Percentiles rank a stretch among this genome's conserved stretches.
Conservation (phyloP, 2,888 invertebrate genomes). For the Scelioninae gen. 2 region DNA sequence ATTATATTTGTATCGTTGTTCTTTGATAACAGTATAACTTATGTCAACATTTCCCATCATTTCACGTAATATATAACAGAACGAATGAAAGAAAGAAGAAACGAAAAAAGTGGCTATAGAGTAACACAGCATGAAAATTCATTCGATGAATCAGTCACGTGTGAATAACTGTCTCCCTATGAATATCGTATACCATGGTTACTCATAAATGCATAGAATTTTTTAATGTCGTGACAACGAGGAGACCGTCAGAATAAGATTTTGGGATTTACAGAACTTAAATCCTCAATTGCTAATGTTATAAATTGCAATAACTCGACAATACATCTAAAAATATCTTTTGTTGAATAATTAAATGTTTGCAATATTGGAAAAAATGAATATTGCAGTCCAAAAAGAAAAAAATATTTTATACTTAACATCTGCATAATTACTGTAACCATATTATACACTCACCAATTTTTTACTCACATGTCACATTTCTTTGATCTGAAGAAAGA, state of each 20-base stretch:
- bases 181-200: constrained; percentile 45
- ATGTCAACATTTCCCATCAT: constrained; percentile 3
- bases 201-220: constrained; percentile 58
- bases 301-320: constrained; percentile 50
- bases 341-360: too few relatives aligned
- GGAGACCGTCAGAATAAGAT: constrained; percentile 35
- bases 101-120: constrained; percentile 28
- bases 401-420: too few relatives aligned
- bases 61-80: neutral
- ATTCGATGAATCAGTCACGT: constrained; percentile 54
- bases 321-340: too few relatives aligned
- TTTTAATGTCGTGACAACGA: constrained; percentile 42
- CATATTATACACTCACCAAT: too few relatives aligned
- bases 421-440: too few relatives aligned
- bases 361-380: too few relatives aligned
- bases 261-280: constrained; percentile 43
- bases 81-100: constrained; percentile 30
- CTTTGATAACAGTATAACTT: too few relatives aligned
- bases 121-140: constrained; percentile 42
- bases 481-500: too few relatives aligned
- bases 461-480: too few relatives aligned
- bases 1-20: too few relatives aligned
- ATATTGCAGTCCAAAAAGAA: too few relatives aligned
- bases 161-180: constrained; percentile 46
- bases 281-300: constrained; percentile 37